Base-by-base conservation (phyloP, 2,888 invertebrate species). In the Cartodere bifasciata region DNA sequence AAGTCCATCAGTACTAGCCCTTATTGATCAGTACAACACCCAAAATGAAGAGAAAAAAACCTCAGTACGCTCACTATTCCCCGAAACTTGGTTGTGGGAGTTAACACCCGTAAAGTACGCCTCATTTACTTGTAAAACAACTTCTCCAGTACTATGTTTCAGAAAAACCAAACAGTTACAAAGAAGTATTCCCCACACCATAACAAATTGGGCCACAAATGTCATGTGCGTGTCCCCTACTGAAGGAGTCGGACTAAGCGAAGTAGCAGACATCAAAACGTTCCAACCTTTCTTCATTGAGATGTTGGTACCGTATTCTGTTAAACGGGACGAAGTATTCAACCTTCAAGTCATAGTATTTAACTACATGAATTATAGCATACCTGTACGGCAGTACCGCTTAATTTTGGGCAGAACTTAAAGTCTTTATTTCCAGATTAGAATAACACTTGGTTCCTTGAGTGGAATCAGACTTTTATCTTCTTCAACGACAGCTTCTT, bases 251-350 rank as follows among this genome's bases (percentile, higher is more conserved):
- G 58, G 58, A 9, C 38, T 58, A 23, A 48, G 49, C 23, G 29
- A 39, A 27, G 43, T 44, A 27, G 45, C 36, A 11, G 51, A 59
- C 39, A 43, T 61, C 14, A 53, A 64, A 2, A 66, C 66, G 13
- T 81, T 81, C 54, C 76, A 81, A 34, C 77, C 79, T 4, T 79
- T 83, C 56, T 84, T 83, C 58, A 64, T 81, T 13, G 77, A 82
- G 42, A 70, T 79, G 16, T 68, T 72, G 33, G 58, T 72, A 11
- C 80, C 83, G 0, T 71, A 71, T 36, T 70, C 72, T 1, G 64
- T 81, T 1, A 71, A 75, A 33, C 64, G 75, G 2, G 74, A 73
- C 0, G 83, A 83, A 57, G 56, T 64, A 10, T 56, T 76, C 14
- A 67, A 73, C 27, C 55, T 83, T 28, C 66, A 72, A 37, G 74